phyloP scores from a whole-genome alignment of 2,888 invertebrate species.

The Agrilus mali region DNA sequence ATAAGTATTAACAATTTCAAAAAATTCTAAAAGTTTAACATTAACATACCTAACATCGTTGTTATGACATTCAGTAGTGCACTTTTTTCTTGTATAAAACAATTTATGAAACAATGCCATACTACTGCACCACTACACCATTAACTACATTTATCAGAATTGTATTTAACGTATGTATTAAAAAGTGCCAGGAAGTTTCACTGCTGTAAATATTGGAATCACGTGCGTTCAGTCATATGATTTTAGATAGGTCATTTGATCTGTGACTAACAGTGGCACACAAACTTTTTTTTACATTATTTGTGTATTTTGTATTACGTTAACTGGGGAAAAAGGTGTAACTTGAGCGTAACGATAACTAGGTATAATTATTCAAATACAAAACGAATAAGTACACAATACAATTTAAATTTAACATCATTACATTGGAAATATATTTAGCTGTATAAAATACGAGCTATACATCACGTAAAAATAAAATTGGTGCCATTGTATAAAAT shows the following conservation, averaged over 20 bases:
- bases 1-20: background rate
- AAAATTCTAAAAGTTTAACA: background rate
- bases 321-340: too few relatives aligned
- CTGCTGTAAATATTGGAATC: conserved; percentile 28
- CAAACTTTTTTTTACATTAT: conserved; percentile 14
- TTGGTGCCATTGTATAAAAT: too few relatives aligned
- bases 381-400: too few relatives aligned
- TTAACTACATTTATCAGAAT: conserved; percentile 12
- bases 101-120: conserved; percentile 69
- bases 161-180: conserved; percentile 1
- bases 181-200: conserved; percentile 19
- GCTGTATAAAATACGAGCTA: too few relatives aligned
- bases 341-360: too few relatives aligned
- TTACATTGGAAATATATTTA: too few relatives aligned
- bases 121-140: conserved; percentile 24
- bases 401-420: too few relatives aligned
- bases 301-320: too few relatives aligned
- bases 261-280: conserved; percentile 17
- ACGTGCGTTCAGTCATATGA: conserved; percentile 30
- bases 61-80: conserved; percentile 36
- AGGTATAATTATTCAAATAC: too few relatives aligned
- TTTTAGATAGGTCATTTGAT: conserved; percentile 18
- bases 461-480: too few relatives aligned
- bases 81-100: conserved; percentile 48
- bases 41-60: conserved; percentile 33